Percentiles rank a stretch among this genome's conserved stretches.
phyloP scores from a whole-genome alignment of 2,113 vertebrate species.

The Neotragus moschatus region DNA sequence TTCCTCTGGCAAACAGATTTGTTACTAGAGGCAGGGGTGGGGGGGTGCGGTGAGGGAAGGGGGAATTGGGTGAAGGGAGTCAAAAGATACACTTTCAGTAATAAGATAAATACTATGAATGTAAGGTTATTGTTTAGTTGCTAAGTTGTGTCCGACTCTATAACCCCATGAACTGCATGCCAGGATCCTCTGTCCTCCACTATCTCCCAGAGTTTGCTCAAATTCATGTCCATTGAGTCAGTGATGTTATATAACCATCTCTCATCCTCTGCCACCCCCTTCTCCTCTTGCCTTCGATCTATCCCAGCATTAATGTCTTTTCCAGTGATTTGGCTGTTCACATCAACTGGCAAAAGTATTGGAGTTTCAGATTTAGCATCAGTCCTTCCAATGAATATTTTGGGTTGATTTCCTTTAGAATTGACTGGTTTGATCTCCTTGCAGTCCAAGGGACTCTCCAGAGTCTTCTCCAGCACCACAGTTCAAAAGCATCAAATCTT shows the following conservation, averaged over 20 bases:
- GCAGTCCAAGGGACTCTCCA: not conserved
- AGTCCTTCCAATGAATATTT: not conserved
- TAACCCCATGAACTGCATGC: not conserved
- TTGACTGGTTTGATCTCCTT: not conserved
- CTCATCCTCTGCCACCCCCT: not conserved
- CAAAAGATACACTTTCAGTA: not conserved
- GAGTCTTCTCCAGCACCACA: not conserved
- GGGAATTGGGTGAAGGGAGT: not conserved
- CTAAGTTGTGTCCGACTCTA: not conserved
- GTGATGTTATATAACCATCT: not conserved
- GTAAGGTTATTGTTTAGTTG: not conserved
- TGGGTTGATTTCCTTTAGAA: not conserved
- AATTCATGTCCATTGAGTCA: not conserved
- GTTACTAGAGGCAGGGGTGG: not conserved
- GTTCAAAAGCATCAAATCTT: not conserved
- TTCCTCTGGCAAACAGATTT: not conserved
- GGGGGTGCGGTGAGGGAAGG: not conserved
- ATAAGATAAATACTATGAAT: not conserved
- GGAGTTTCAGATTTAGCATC: not conserved
- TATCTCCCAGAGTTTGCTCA: not conserved
- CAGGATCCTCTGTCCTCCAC: not conserved
- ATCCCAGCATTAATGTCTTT: not conserved
- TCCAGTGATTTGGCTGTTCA: not conserved
- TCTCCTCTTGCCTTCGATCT: not conserved
- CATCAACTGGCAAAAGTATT: not conserved